Percentiles rank a stretch among this genome's conserved stretches.
phyloP scores from a whole-genome alignment of 2,888 invertebrate genomes.

The Chloroclysta siterata region DNA sequence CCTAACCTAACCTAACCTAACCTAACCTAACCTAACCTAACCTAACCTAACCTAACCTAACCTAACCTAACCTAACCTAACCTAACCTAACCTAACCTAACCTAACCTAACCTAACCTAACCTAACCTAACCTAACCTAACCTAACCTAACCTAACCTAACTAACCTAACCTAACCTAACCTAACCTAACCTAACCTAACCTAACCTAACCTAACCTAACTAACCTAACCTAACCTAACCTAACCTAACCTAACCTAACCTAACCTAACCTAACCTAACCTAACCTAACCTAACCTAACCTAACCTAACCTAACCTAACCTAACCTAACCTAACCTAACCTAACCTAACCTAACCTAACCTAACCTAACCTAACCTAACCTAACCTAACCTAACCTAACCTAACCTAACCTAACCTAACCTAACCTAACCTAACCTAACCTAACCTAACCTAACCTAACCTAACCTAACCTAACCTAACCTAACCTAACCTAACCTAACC shows the following conservation, averaged over 20 bases:
- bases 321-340: conserved; percentile 4
- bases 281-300: conserved; percentile 8
- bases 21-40: conserved; percentile 33
- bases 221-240: conserved; percentile 3
- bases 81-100: conserved; percentile 34
- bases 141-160: conserved; percentile 4
- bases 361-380: conserved; percentile 4
- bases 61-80: conserved; percentile 37
- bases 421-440: conserved; percentile 2
- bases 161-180: conserved; percentile 4
- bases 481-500: conserved; percentile 4
- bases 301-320: conserved; percentile 4
- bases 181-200: conserved; percentile 11
- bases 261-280: conserved; percentile 4
- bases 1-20: conserved; percentile 44
- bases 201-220: conserved; percentile 4
- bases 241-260: conserved; percentile 4
- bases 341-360: conserved; percentile 4
- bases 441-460: conserved; percentile 4
- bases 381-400: conserved; percentile 4
- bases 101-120: conserved; percentile 20
- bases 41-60: conserved; percentile 33
- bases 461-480: conserved; percentile 4
- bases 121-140: conserved; percentile 9
- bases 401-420: conserved; percentile 4